Percentiles rank a stretch among this genome's conserved stretches.
phyloP scores from a whole-genome alignment of 2,113 vertebrate genomes.

The Sula dactylatra region DNA sequence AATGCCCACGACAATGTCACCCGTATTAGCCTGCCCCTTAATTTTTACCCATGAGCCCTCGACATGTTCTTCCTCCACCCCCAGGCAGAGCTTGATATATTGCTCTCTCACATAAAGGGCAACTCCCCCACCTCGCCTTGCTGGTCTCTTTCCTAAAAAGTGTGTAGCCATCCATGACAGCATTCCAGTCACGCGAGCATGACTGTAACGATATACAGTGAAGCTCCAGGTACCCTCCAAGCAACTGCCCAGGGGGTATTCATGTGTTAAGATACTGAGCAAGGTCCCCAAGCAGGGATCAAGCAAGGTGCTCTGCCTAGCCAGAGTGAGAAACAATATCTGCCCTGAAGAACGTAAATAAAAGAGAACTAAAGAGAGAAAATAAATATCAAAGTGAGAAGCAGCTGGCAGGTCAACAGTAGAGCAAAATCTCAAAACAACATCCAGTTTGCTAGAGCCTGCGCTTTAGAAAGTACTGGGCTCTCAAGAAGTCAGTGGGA shows the following conservation, averaged over 20 bases:
- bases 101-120: too few species aligned
- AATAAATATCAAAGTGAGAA: not conserved
- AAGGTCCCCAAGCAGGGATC: not conserved
- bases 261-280: not conserved
- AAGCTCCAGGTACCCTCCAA: not conserved
- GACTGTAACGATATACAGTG: not conserved
- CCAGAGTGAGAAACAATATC: not conserved
- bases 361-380: not conserved
- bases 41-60: too few species aligned
- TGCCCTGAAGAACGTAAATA: not conserved
- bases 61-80: too few species aligned
- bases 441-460: not conserved
- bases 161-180: too few species aligned
- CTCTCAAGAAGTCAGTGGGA: not conserved
- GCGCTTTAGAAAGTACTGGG: not conserved
- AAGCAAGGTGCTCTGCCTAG: not conserved
- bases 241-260: not conserved
- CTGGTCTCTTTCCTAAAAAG: too few species aligned
- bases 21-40: too few species aligned
- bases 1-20: too few species aligned
- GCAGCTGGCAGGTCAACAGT: not conserved
- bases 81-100: too few species aligned
- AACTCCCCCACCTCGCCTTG: too few species aligned
- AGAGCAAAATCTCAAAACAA: not conserved
- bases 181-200: too few species aligned